Percentiles rank a stretch among this genome's conserved stretches.
Conservation (phyloP, 2,888 invertebrate species). For the Leptopilina syphax region DNA sequence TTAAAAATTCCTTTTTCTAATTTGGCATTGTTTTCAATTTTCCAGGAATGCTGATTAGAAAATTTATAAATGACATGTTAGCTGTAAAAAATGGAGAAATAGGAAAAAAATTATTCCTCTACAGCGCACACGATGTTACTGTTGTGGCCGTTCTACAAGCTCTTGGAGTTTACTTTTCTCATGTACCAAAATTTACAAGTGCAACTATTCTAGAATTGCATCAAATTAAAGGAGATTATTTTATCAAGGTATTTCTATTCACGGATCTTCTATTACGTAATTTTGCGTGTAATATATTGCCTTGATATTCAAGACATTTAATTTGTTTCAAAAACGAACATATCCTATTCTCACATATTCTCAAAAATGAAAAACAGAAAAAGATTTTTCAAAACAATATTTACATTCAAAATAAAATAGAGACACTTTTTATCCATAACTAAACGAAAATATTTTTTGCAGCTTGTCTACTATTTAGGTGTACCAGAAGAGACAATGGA, state of each 20-base stretch:
- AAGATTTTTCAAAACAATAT: no score
- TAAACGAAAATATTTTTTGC: constrained; percentile 51
- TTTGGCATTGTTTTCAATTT: background rate
- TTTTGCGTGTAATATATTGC: background rate
- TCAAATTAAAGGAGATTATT: constrained; percentile 56
- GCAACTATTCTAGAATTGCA: constrained; percentile 68
- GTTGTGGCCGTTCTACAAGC: constrained; percentile 66
- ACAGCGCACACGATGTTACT: constrained; percentile 69
- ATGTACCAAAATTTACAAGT: constrained; percentile 66
- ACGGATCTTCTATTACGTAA: background rate
- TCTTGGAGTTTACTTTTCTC: constrained; percentile 65
- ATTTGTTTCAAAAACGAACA: no score
- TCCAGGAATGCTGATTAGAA: constrained; percentile 51
- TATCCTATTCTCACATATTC: no score
- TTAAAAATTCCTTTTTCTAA: background rate
- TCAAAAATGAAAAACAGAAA: no score
- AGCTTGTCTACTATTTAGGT: constrained; percentile 78
- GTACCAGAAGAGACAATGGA: constrained; percentile 74
- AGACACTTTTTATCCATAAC: no score
- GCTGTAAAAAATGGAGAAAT: constrained; percentile 63
- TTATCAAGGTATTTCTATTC: constrained; percentile 63
- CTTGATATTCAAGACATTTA: no score
- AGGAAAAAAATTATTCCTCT: constrained; percentile 67
- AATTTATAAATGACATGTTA: constrained; percentile 50
- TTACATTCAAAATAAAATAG: no score